Evolutionary conservation across 2,113 vertebrate genomes (phyloP), one percentile per base, ranked within the genome.

Genomic region (Campylomormyrus tamandua): DNA sequence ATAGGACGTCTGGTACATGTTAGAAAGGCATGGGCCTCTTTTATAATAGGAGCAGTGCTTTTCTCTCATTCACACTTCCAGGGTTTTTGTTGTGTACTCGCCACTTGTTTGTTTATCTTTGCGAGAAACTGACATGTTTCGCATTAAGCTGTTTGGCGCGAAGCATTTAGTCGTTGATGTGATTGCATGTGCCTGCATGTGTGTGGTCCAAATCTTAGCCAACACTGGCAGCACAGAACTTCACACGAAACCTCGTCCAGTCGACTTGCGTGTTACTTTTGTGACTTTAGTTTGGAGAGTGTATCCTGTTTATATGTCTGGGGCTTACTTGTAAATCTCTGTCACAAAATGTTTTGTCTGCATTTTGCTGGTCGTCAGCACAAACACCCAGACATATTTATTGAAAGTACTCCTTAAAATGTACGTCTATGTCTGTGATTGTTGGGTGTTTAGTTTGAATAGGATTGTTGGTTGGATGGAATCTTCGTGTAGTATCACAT

Each of bases 271-370:
- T 66, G 39, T 88, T 92, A 31, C 45, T 52, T 74, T 45, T 89
- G 66, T 88, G 35, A 1, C 90, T 74, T 88, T 85, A 19, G n/a
- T 87, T 89, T 90, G 80, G 50, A 89, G 39, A n/a, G 17, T 52
- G 19, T 87, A 89, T 91, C 90, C 91, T 92, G 90, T 92, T 91
- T 90, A 92, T 62, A 45, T 24, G 90, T 80, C 89, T 89, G 52
- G 86, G 80, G 62, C 56, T 87, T 19, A 19, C 42, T 49, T 87
- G 83, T 80, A 83, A 90, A 89, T 66, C 9, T 19, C 19, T n/a
- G 45, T 24, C 52, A 21, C 53, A 45, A 87, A 83, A 87, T 89
- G 87, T 89, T 90, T 87, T 80, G 83, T 91, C 27, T 89, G 35
- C 17, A 13, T 90, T 24, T 70, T 6, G 31, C 49, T 86, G 35